Base-by-base conservation (phyloP, 1,140 invertebrate genomes). In the Pararge aegeria region DNA sequence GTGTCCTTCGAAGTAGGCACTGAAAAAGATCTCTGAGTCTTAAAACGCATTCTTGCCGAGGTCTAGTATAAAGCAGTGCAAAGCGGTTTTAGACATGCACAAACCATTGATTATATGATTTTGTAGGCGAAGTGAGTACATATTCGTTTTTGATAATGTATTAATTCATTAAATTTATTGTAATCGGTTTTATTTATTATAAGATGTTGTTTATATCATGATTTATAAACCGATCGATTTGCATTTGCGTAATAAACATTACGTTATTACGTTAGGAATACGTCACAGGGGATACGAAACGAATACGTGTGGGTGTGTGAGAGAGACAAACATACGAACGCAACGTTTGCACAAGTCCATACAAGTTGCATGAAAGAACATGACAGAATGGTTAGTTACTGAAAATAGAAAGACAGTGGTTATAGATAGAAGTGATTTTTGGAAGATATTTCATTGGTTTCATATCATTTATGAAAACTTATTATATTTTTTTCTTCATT, bases 1-100 rank as follows among this genome's bases (percentile, higher is more conserved):
- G 91, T 91, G 92, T 89, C 93, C 91, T 95, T 94, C 18, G 94
- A 92, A n/a, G 95, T 96, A 49, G 97, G 97, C 88, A 97, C 95
- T 65, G 96, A 97, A 85, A 96, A 97, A 54, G 96, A 97, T 74
- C 97, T 92, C 89, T 97, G 96, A 68, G 96, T 96, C 92, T 96
- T 97, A 90, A 97, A 96, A 89, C 95, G 93, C 92, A 95, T 95
- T 89, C 95, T 92, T 78, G 94, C 94, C 81, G 92, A 83, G 20
- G 79, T 75, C 87, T 90, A 80, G 34, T 49, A 37, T 21, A 19
- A 51, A 44, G 53, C 57, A 69, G 46, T 61, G 50, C 55, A 49
- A 54, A 57, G 50, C 29, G 19, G 54, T 53, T 20, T 49, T 13
- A 27, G 42, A 58, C 61, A 68, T 61, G 57, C 64, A 64, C 20